A percentile compares a stretch with the other conserved stretches of the same genome.
These are phyloP conservation scores for Hassar affinis DNA, from an alignment of 2,113 vertebrate genomes.

Conservation along the genomic window DNA sequence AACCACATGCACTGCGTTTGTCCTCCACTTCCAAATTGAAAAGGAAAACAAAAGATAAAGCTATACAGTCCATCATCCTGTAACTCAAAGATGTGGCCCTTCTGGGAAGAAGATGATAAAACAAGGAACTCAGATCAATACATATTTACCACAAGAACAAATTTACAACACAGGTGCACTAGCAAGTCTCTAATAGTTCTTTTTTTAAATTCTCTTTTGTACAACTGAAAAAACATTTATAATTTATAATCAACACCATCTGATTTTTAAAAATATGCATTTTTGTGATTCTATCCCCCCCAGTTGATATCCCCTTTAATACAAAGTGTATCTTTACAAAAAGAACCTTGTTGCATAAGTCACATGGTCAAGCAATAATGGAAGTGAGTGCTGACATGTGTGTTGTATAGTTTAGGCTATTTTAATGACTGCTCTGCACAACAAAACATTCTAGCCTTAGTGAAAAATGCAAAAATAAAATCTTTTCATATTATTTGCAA, in stretches of 20 bases:
- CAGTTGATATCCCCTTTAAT: constrained; percentile 39
- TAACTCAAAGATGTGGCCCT: constrained; percentile 74
- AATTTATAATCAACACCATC: constrained; percentile 74
- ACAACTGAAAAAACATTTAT: constrained; percentile 43
- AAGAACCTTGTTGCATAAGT: constrained; percentile 65
- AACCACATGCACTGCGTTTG: constrained; percentile 77
- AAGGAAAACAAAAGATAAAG: constrained; percentile 27
- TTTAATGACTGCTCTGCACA: constrained; percentile 28
- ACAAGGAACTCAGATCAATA: constrained; percentile 75
- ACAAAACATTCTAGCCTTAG: constrained; percentile 35
- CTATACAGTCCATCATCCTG: constrained; percentile 44
- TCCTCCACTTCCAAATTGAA: constrained; percentile 60
- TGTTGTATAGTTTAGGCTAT: constrained; percentile 33
- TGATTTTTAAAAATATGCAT: constrained; percentile 64
- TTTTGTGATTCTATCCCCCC: constrained; percentile 59
- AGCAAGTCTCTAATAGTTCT: constrained; percentile 80
- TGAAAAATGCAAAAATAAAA: constrained; percentile 41
- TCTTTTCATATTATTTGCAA: constrained; percentile 37
- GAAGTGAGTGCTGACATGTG: constrained; percentile 24
- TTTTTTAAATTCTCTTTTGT: constrained; percentile 57
- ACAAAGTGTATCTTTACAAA: constrained; percentile 61
- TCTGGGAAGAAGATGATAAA: constrained; percentile 76
- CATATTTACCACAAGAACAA: constrained; percentile 85
- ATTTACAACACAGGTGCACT: constrained; percentile 87
- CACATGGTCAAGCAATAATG: constrained; percentile 54